Conservation (phyloP, 2,888 invertebrate genomes). For the Sycophila texana region DNA sequence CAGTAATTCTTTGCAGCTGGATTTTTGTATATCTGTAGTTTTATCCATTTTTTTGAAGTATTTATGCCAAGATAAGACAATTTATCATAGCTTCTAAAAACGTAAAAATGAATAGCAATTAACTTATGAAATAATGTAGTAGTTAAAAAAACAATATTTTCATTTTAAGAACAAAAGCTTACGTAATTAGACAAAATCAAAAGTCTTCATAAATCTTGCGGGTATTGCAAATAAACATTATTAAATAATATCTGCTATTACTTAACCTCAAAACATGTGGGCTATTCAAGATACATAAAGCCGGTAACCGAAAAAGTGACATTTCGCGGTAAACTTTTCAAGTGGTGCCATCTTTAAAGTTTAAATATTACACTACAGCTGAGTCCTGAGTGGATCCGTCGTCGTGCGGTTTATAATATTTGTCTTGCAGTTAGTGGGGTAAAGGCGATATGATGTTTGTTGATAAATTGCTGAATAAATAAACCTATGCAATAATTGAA, state of each 20-base stretch:
- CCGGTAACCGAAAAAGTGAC: constrained; percentile 24
- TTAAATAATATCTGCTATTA: neutral
- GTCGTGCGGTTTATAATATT: too few species aligned
- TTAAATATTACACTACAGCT: too few species aligned
- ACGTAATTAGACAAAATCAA: neutral
- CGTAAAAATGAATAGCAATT: neutral
- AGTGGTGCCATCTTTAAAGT: constrained; percentile 35
- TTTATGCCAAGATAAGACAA: neutral
- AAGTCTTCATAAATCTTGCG: neutral
- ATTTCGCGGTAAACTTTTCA: constrained; percentile 17
- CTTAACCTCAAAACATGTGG: constrained; percentile 45
- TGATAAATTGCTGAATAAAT: neutral
- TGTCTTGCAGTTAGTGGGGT: too few species aligned
- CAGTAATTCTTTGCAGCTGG: constrained; percentile 78
- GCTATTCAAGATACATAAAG: constrained; percentile 28
- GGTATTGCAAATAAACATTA: constrained; percentile 17
- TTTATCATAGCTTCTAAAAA: constrained; percentile 21
- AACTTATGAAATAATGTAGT: neutral
- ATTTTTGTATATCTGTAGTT: constrained; percentile 57
- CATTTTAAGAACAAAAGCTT: constrained; percentile 15
- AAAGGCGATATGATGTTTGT: too few species aligned
- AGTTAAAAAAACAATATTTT: neutral
- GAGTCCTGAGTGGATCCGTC: too few species aligned
- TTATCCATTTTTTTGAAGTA: constrained; percentile 45
- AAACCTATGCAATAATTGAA: neutral